phyloP scores from a whole-genome alignment of 2,797 vertebrate genomes.

The Cuculus canorus region DNA sequence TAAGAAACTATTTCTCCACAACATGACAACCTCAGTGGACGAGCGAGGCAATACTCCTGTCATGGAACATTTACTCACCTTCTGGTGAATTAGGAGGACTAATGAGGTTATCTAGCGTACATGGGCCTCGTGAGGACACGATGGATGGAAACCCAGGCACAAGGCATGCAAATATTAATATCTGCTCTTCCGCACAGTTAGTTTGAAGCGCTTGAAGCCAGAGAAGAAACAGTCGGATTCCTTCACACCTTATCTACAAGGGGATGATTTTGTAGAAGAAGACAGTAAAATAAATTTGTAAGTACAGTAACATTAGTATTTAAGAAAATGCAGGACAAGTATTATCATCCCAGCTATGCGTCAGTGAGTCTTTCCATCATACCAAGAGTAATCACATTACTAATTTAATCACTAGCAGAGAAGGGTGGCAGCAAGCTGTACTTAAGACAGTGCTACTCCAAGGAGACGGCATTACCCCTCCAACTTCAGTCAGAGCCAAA shows the following conservation, averaged over 20 bases:
- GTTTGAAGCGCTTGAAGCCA: slow-evolving; percentile 97
- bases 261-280: not conserved
- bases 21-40: not conserved
- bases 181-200: slow-evolving; percentile 94
- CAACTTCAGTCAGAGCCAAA: not conserved
- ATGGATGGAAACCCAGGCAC: slow-evolving; percentile 96
- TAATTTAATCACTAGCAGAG: not conserved
- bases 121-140: slow-evolving; percentile 88
- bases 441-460: not conserved
- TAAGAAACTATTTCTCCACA: not conserved
- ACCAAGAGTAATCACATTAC: not conserved
- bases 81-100: slow-evolving; percentile 82
- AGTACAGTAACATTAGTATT: not conserved
- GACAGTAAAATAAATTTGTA: not conserved
- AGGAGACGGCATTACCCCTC: not conserved
- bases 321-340: not conserved
- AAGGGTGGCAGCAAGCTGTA: not conserved
- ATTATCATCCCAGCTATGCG: not conserved
- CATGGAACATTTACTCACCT: slow-evolving; percentile 78
- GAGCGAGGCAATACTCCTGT: not conserved
- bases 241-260: slow-evolving; percentile 93
- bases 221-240: slow-evolving; percentile 95
- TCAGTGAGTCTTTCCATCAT: not conserved
- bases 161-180: slow-evolving; percentile 94
- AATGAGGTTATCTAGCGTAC: slow-evolving; percentile 94